Evolutionary conservation across 2,113 vertebrate species (phyloP).

Genomic region (Vicugna pacos): DNA sequence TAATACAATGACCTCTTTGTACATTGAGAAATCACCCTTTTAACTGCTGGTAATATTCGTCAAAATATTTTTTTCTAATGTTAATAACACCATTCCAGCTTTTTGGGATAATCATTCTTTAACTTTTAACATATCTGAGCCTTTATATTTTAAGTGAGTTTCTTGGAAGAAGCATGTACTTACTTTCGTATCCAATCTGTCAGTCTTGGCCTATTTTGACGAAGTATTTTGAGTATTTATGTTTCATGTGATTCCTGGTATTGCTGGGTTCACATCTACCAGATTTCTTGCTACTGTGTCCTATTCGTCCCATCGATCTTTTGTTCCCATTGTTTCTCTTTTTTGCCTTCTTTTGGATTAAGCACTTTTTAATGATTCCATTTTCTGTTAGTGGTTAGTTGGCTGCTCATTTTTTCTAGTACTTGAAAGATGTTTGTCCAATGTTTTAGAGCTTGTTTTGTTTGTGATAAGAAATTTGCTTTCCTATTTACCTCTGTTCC

Average conservation of each 20-base stretch:
- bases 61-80: neutral
- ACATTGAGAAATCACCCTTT: neutral
- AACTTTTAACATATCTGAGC: neutral
- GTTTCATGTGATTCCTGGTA: neutral
- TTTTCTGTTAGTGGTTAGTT: neutral
- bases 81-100: neutral
- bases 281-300: neutral
- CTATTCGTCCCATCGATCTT: neutral
- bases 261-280: neutral
- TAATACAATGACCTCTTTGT: neutral
- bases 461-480: neutral
- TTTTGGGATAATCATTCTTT: neutral
- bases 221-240: neutral
- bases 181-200: neutral
- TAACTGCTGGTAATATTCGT: neutral
- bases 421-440: neutral
- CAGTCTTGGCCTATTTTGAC: neutral
- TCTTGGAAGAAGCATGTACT: neutral
- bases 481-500: neutral
- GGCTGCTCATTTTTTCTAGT: neutral
- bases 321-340: neutral
- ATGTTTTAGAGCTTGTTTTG: neutral
- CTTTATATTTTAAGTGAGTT: neutral
- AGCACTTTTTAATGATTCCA: neutral
- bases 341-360: neutral